A percentile compares a stretch with the other conserved stretches of the same genome.
Conservation (phyloP, 2,113 vertebrate species). For the Aegotheles bennettii region DNA sequence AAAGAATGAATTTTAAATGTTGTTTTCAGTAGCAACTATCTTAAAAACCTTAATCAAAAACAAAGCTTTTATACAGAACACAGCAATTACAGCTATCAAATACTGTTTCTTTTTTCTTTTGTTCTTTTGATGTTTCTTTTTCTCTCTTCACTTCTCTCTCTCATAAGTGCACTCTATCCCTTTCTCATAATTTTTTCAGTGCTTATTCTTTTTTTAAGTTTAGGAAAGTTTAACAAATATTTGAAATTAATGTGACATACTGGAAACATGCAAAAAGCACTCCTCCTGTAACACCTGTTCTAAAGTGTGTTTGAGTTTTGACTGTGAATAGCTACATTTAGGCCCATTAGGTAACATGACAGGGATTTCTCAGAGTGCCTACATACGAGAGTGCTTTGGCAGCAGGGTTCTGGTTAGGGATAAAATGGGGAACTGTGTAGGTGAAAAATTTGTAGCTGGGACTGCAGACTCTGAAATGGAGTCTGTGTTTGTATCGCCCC, state of each 20-base stretch:
- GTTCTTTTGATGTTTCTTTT: neutral
- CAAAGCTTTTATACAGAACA: neutral
- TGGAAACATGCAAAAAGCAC: neutral
- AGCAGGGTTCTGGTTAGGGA: neutral
- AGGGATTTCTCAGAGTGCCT: neutral
- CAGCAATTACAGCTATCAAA: neutral
- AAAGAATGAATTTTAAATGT: neutral
- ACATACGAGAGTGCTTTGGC: neutral
- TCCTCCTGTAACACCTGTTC: no score
- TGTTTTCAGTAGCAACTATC: neutral
- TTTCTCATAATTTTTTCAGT: neutral
- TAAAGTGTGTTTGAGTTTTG: neutral
- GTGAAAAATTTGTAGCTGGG: neutral
- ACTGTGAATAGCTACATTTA: neutral
- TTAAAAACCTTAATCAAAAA: neutral
- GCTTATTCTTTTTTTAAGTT: neutral
- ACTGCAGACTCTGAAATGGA: neutral
- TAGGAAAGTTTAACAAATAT: neutral
- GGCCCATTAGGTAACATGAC: neutral
- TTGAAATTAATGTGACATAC: neutral
- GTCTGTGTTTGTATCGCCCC: neutral
- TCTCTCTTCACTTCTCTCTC: neutral
- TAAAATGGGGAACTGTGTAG: neutral
- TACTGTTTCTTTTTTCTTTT: neutral
- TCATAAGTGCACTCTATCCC: accelerated